Evolutionary conservation across 1,140 invertebrate species (phyloP), one percentile per base, ranked within the genome.

Genomic region (Bombus affinis): DNA sequence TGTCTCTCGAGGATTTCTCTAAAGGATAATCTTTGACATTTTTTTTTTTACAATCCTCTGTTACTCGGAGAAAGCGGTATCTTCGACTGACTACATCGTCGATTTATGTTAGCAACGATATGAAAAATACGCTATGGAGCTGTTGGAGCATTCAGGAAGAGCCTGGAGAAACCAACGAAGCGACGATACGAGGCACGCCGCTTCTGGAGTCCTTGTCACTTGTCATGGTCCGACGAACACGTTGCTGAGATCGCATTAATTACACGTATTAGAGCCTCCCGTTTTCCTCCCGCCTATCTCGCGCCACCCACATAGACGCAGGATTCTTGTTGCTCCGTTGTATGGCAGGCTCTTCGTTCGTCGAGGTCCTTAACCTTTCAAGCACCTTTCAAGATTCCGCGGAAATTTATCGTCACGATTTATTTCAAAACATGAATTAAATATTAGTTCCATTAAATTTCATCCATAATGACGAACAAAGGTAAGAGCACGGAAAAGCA

Each of bases 231-330:
- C 75, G 86, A 75, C 83, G 84, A 86, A 88, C 89, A 86, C 85
- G 85, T 86, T 92, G 83, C 75, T 89, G 88, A 87, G 86, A 93
- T 93, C 87, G 86, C 87, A 92, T 94, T 93, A 93, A 93, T 93
- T 93, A 94, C 90, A 78, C 85, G 86, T 91, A 90, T 91, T 92
- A 91, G 81, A 88, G 68, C 80, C 86, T 76, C 79, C 42, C 37
- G n/a, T 62, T 86, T 86, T 44, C 80, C 74, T 71, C 72, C 70
- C 70, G 32, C 25, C 8, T 35, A 44, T 83, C 65, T 15, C 12
- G 22, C 44, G 57, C 87, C 86, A 86, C 79, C 90, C 88, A 89
- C 86, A 72, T 85, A 44, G 73, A 42, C 28, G 13, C 42, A n/a
- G 65, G 18, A 87, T 59, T 75, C 78, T 90, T 73, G 70, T 35